phyloP scores from a whole-genome alignment of 92 coral and sea anemone species.

The Desmophyllum pertusum region DNA sequence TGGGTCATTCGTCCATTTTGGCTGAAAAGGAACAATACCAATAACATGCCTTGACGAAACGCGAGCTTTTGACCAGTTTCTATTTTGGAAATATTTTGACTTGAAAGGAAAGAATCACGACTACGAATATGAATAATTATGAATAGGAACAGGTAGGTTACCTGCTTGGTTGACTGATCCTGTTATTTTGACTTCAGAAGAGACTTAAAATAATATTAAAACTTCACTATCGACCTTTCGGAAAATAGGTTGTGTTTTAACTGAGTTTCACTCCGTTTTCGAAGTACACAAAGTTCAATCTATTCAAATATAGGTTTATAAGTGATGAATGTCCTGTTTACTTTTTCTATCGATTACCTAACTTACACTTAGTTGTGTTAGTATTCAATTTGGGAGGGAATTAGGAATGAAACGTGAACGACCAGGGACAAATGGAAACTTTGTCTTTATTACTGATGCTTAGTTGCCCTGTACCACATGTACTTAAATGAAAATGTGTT shows the following conservation, averaged over 20 bases:
- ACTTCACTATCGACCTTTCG: neutral
- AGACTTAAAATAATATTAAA: neutral
- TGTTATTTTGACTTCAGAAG: neutral
- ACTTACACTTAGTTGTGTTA: constrained; percentile 1
- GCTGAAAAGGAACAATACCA: neutral
- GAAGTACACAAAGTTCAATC: neutral
- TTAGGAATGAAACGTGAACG: neutral
- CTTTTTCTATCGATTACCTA: neutral
- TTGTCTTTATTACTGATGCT: neutral
- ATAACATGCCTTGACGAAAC: constrained; percentile 11
- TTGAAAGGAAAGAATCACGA: constrained; percentile 2
- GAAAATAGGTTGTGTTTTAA: neutral
- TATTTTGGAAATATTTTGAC: neutral
- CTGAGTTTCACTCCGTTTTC: neutral
- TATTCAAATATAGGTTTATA: neutral
- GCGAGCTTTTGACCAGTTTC: neutral
- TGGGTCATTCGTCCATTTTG: neutral
- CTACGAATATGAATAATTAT: constrained; percentile 28
- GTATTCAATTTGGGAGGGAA: neutral
- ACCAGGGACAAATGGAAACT: neutral
- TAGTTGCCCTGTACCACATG: neutral
- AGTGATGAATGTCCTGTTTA: neutral
- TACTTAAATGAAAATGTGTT: too few species aligned
- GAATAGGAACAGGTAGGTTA: constrained; percentile 47
- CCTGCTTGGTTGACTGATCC: constrained; percentile 22